Conservation (phyloP, 2,113 vertebrate genomes). For the Meriones unguiculatus region DNA sequence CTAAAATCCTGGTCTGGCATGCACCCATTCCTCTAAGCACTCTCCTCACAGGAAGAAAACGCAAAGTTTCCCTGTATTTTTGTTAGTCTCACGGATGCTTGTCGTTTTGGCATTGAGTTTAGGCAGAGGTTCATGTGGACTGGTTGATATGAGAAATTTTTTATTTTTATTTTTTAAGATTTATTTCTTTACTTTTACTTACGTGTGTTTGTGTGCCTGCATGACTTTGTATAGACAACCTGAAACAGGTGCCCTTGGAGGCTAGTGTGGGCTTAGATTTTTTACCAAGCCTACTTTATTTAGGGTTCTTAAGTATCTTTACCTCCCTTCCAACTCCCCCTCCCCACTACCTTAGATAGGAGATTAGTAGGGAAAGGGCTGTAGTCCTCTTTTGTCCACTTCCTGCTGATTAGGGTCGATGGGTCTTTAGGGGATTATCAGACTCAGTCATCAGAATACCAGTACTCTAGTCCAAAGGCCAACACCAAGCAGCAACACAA, state of each 20-base stretch:
- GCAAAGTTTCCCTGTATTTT: neutral
- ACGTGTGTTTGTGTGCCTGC: neutral
- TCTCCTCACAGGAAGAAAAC: constrained; percentile 32
- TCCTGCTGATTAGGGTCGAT: no score
- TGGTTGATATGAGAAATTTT: neutral
- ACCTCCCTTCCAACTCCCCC: no score
- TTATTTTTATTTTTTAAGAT: neutral
- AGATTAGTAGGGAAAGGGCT: no score
- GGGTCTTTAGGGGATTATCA: no score
- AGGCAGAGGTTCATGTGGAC: neutral
- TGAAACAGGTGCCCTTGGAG: neutral
- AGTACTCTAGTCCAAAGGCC: no score
- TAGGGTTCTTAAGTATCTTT: no score
- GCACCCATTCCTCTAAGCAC: neutral
- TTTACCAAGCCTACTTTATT: no score
- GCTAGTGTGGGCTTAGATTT: no score
- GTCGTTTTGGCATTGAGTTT: neutral
- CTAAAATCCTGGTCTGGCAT: neutral
- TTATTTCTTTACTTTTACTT: neutral
- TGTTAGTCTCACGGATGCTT: neutral
- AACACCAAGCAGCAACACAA: no score
- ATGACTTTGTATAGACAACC: neutral
- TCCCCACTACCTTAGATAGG: no score
- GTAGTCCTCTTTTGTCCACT: no score
- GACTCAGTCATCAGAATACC: no score